Percentiles rank a stretch among this genome's conserved stretches.
phyloP scores from a whole-genome alignment of 2,113 vertebrate genomes.

The Erythrolamprus reginae region DNA sequence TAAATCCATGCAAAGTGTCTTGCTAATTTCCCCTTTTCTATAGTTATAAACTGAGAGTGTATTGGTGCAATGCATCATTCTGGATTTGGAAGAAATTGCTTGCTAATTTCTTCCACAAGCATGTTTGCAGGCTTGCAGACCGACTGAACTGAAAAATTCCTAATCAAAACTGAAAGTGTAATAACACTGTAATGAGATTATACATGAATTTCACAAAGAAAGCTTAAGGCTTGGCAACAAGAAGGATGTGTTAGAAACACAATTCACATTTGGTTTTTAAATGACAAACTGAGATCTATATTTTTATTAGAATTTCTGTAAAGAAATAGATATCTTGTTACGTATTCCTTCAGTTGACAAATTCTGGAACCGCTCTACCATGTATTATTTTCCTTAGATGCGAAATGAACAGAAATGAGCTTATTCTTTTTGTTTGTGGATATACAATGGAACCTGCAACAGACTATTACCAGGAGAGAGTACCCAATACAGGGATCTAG shows the following conservation, averaged over 20 bases:
- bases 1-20: background rate
- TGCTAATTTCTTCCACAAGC: conserved; percentile 10
- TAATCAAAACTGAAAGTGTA: conserved; percentile 25
- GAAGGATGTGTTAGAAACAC: background rate
- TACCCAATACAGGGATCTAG: background rate
- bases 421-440: background rate
- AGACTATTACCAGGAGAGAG: background rate
- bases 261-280: conserved; percentile 7
- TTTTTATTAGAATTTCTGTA: conserved; percentile 5
- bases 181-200: conserved; percentile 22
- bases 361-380: background rate
- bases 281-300: conserved; percentile 11
- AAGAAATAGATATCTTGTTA: background rate
- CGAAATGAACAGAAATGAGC: background rate
- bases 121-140: conserved; percentile 1
- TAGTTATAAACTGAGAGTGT: conserved; percentile 6
- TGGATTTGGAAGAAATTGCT: conserved; percentile 7
- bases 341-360: background rate
- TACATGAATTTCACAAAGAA: conserved; percentile 9
- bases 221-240: background rate
- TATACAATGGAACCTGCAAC: background rate
- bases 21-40: conserved; percentile 11
- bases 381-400: background rate
- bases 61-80: conserved; percentile 6
- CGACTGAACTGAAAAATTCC: conserved; percentile 3